Evolutionary conservation across 2,113 vertebrate genomes (phyloP).

Genomic region (Colossoma macropomum): DNA sequence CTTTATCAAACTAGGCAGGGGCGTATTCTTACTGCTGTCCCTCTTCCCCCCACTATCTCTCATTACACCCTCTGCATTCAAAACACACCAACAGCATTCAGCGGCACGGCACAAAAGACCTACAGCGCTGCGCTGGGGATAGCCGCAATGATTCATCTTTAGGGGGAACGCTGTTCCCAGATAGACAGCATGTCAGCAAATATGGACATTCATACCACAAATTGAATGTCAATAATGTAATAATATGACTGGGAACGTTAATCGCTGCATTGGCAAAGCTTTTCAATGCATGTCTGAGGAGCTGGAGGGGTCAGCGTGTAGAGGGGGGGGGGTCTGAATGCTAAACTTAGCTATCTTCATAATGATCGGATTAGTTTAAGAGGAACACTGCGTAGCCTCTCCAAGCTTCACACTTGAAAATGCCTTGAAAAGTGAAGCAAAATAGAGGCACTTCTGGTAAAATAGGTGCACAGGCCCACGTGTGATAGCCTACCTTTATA

Average conservation of each 20-base stretch:
- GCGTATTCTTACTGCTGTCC: slow-evolving; percentile 48
- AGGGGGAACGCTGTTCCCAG: background rate
- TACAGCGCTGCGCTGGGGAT: slow-evolving; percentile 4
- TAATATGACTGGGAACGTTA: background rate
- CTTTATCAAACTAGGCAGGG: slow-evolving; percentile 60
- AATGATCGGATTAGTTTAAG: background rate
- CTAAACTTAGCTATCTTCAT: background rate
- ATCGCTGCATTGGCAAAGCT: background rate
- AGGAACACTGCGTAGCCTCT: background rate
- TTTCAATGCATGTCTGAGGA: background rate
- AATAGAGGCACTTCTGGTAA: too few species aligned
- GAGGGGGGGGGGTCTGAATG: background rate
- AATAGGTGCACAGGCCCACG: too few species aligned
- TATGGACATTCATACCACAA: slow-evolving; percentile 1
- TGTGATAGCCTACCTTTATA: too few species aligned
- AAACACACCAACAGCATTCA: slow-evolving; percentile 28
- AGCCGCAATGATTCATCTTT: slow-evolving; percentile 21
- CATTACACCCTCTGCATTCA: slow-evolving; percentile 46
- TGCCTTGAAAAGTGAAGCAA: too few species aligned
- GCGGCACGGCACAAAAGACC: slow-evolving; percentile 28
- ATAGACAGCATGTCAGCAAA: slow-evolving; percentile 20
- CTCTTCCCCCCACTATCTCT: slow-evolving; percentile 47
- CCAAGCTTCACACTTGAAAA: too few species aligned
- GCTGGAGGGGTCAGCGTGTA: background rate
- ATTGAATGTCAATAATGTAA: slow-evolving; percentile 11